Base-by-base conservation (phyloP, 2,797 vertebrate species). In the Glyptemys insculpta region DNA sequence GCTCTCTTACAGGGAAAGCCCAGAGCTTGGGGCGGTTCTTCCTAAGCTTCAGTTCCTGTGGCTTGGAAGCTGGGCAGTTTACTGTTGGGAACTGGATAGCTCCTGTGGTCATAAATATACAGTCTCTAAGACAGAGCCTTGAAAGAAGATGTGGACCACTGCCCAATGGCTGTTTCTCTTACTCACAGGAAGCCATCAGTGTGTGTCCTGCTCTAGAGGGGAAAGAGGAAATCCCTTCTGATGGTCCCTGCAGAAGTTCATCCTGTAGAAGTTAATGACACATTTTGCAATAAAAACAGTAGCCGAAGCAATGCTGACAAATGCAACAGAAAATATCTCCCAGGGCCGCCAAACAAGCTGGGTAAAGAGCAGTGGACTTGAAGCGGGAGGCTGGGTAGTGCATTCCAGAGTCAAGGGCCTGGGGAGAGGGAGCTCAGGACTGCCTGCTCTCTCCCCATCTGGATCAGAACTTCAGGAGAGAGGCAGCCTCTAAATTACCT, bases 1-100 rank as follows among this genome's bases (percentile, higher is more conserved):
- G 57, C 79, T 89, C 88, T 90, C 83, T 94, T 87, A 6, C 14
- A 86, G 93, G 86, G 89, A 50, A 50, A 49, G 57, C 89, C 72
- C 91, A 7, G 89, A 2, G 72, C 81, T n/a, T 12, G 0, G 0
- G 41, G 37, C 31, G 83, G 76, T 2, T 10, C 81, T 91, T 82
- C 79, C 89, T 72, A 83, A 93, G 62, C 50, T 41, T 19, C 87
- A 18, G 12, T 5, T 53, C 62, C 81, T 56, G 21, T 41, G 25
- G 37, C 88, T 4, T 9, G 41, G 79, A 79, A 16, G 74, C 25
- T 15, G 8, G 37, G 3, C 23, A 78, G 72, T 72, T 91, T 5
- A 0, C 47, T 52, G 91, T 23, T 72, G 65, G 19, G n/a, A 2
- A 27, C 41, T 31, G 92, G 74, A 89, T 93, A 88, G 93, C 86